Evolutionary conservation across 2,113 vertebrate species (phyloP), one percentile per base, ranked within the genome.

Genomic region (Raja brachyura): DNA sequence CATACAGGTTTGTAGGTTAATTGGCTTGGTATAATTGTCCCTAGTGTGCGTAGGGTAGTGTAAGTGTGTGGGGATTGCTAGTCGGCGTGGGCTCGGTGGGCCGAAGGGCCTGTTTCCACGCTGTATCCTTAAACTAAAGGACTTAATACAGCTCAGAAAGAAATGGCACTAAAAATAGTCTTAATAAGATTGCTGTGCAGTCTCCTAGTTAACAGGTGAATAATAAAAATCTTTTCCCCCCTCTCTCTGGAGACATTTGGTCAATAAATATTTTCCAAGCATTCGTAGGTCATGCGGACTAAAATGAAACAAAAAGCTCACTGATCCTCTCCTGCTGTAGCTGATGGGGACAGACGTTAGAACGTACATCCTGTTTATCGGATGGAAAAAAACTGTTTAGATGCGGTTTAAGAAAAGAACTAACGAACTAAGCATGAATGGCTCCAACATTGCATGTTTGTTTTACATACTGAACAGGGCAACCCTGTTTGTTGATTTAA

Each of bases 301-400:
- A n/a, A 85, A 48, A 61, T 61, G 11, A 33, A 92, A 92, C 28
- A 92, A 48, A 79, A 73, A 73, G 11, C 8, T 28, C 66, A 25
- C 66, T 92, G 68, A 92, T 70, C 33, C 5, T 16, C 63, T 63
- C 56, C 59, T 66, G 13, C 59, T 1, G 25, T 92, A 48, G 54
- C 90, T 92, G 22, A 92, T 73, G 33, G 22, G 39, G 31, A 54
- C 13, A 54, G 90, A 54, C 68, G 68, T 73, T 28, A 74, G 22
- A 73, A 54, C 22, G 39, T 48, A 92, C 90, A 74, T 92, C 90
- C 90, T 92, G 90, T 92, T 88, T 88, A n/a, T 88, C 66, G 6
- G 8, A 92, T 20, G 48, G 39, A 73, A 73, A 92, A 92, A 73
- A 73, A 74, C 33, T 92, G 68, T 39, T 54, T 48, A 25, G 90